Base-by-base conservation (phyloP, 2,113 vertebrate species). In the Spea bombifrons region DNA sequence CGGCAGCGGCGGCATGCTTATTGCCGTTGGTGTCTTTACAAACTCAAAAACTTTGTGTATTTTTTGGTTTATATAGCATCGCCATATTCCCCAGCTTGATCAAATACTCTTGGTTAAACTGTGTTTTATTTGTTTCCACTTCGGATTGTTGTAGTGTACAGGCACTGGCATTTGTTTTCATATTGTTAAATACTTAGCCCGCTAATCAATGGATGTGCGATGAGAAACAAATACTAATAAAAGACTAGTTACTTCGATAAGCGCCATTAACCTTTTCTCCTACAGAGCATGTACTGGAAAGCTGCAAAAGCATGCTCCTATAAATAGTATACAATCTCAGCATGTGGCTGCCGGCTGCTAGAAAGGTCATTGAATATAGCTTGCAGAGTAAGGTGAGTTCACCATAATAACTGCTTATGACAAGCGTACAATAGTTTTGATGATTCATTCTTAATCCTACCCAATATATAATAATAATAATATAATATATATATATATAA, bases 221-320 rank as follows among this genome's bases (percentile, higher is more conserved):
- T 67, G 66, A 47, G 45, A 45, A 68, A 68, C 13, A 68, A 68
- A 46, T 68, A 68, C 4, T 15, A 68, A 7, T 68, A 68, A 46
- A 68, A 46, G 4, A 48, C 45, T 64, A 64, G 30, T 64, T 8
- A 64, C 17, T 16, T 5, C 3, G 30, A 64, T 64, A 16, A 17
- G 61, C 5, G 61, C 61, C 61, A 64, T 64, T 64, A 64, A 64
- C 61, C 61, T 64, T 64, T 64, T 64, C n/a, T 64, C 17, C 61
- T 64, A 64, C 17, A 64, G 61, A 5, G 61, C 61, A 30, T 64
- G 16, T 16, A 64, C n/a, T 64, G 61, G 17, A 64, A 64, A 64
- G n/a, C 16, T 17, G n/a, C 61, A 64, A 64, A 64, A 64, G 61
- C 61, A 5, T 30, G n/a, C 61, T 64, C 61, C 61, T 30, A 64